Evolutionary conservation across 1,140 invertebrate species (phyloP), one percentile per base, ranked within the genome.

Genomic region (Papilio machaon): DNA sequence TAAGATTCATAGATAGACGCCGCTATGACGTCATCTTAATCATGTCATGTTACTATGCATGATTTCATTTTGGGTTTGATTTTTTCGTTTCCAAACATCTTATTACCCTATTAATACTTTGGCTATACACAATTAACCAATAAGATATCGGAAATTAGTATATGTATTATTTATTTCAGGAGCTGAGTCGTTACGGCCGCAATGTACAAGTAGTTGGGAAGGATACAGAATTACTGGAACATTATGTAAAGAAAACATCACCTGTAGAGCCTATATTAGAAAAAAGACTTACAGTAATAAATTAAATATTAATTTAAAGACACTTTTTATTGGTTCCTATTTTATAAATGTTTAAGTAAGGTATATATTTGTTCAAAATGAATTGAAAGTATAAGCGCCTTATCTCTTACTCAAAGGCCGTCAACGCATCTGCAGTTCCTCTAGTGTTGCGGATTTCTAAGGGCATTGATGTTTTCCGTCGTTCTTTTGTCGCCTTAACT

Each of bases 211-310:
- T 73, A 8, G 19, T 91, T 1, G 91, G 90, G 9, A 85, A 84
- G 52, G 91, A 92, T 38, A 80, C 76, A 1, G 87, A 90, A 10
- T 17, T 89, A 11, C n/a, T 91, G 30, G 90, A 90, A 82, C 82
- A 81, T 7, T 92, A 91, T 80, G 79, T 93, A 4, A 89, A 82
- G 23, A 86, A 84, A 70, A 43, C 81, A 1, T 82, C 89, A 19
- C 89, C 90, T 0, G 86, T 92, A 7, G 85, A 80, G 35, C 82
- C 86, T 9, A 79, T 70, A 0, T 76, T 93, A 73, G 90, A 92
- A n/a, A 87, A 90, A 35, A 89, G 92, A 89, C 85, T 93, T n/a
- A 88, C 77, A 74, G 80, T 93, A 80, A 83, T 91, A 80, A 88
- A 87, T 79, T 90, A 85, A 86, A 79, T 74, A 73, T 54, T 19